Conservation (phyloP, 2,797 vertebrate genomes). For the Pithecia hirsuta region DNA sequence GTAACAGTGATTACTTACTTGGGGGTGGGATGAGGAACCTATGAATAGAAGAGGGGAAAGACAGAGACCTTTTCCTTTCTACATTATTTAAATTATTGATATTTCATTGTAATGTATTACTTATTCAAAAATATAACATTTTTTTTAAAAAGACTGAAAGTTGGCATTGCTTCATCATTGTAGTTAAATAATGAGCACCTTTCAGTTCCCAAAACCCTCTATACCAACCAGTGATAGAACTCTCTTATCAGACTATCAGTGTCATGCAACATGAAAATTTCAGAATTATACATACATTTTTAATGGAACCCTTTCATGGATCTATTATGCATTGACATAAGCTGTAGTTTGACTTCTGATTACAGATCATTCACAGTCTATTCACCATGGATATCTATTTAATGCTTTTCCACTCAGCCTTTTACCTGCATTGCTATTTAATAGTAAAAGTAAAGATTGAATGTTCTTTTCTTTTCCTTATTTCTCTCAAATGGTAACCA, state of each 20-base stretch:
- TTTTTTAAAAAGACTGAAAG: constrained; percentile 2
- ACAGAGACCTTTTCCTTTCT: constrained; percentile 8
- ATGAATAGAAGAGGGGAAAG: not conserved
- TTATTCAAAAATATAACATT: constrained; percentile 7
- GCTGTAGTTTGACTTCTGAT: constrained; percentile 35
- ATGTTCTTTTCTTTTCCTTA: constrained; percentile 42
- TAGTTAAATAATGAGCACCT: constrained; percentile 2
- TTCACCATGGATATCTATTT: not conserved
- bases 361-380: not conserved
- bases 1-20: constrained; percentile 17
- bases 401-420: constrained; percentile 34
- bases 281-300: constrained; percentile 41
- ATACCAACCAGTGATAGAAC: not conserved
- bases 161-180: not conserved
- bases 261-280: not conserved
- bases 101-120: not conserved
- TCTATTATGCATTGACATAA: not conserved
- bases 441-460: not conserved
- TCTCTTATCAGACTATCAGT: not conserved
- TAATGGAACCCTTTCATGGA: not conserved
- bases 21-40: not conserved
- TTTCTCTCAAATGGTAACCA: constrained; percentile 45
- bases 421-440: constrained; percentile 3
- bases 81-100: constrained; percentile 21
- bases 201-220: not conserved